Base-by-base conservation (phyloP, 1,140 invertebrate species). In the Tenebrio molitor region DNA sequence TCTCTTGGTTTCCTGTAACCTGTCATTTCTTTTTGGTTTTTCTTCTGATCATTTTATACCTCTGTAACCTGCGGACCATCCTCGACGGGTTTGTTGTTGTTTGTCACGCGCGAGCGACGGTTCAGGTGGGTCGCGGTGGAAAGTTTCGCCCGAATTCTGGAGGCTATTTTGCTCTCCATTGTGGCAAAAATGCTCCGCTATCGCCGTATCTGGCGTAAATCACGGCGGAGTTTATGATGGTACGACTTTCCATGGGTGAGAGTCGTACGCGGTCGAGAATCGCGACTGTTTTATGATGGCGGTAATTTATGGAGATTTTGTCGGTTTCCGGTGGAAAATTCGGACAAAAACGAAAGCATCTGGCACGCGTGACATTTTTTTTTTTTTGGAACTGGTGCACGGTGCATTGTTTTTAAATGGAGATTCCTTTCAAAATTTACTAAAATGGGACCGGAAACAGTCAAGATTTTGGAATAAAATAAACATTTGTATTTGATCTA, bases 131-230 rank as follows among this genome's bases (percentile, higher is more conserved):
- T 50, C 21, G 3, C 2, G 19, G 19, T 50, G 44, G 44, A 50
- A 50, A 50, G 44, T 50, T 50, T 21, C 14, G 7, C 8, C 8
- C 7, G 12, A 50, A 19, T 50, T 50, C 44, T 50, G 15, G 6
- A 21, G 44, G 44, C 44, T 50, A 50, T 50, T n/a, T n/a, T n/a
- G n/a, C n/a, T 46, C 15, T 46, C 23, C 23, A 17, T 50, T 50
- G 44, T 50, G 19, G 44, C 3, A 50, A 50, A 17, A 50, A 21
- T 50, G 44, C 44, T 50, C 44, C 19, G 17, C 16, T 50, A 50
- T 50, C 44, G 0, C 6, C 19, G 19, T 50, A 50, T 50, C 29
- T 33, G 4, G 4, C 44, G 17, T 50, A 21, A 19, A 50, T 50
- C 19, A 23, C 19, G 17, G 16, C 44, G n/a, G n/a, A n/a, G n/a